Conservation (phyloP, 2,888 invertebrate genomes). For the Patella pellucida region DNA sequence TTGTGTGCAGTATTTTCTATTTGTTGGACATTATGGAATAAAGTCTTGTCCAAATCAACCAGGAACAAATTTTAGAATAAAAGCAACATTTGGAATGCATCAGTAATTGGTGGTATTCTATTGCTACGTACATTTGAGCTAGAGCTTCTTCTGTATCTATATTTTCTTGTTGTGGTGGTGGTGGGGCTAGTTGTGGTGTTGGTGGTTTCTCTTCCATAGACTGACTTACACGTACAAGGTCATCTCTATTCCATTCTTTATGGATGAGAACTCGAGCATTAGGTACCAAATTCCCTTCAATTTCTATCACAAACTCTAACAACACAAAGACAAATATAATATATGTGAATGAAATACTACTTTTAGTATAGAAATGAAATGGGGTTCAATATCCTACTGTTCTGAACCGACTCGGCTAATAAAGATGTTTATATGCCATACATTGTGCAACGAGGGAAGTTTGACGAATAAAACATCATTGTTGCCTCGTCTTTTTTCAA, state of each 20-base stretch:
- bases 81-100: no score
- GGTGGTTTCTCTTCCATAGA: conserved; percentile 27
- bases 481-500: not conserved
- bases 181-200: conserved; percentile 20
- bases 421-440: no score
- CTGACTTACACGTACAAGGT: conserved; percentile 28
- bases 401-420: no score
- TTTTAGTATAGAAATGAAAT: not conserved
- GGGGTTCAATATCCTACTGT: not conserved
- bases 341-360: not conserved
- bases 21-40: no score
- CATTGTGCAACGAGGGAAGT: no score
- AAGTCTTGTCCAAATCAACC: no score
- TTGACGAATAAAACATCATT: not conserved
- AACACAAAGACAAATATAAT: conserved; percentile 5
- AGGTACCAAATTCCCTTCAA: conserved; percentile 53
- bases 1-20: no score
- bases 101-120: no score
- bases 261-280: conserved; percentile 56
- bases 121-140: not conserved
- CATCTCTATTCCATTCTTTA: conserved; percentile 45
- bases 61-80: no score
- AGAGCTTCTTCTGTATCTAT: conserved; percentile 1
- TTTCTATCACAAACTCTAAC: conserved; percentile 65
- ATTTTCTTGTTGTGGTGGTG: not conserved